phyloP scores from a whole-genome alignment of 2,797 vertebrate species.

The Chrysocyon brachyurus region DNA sequence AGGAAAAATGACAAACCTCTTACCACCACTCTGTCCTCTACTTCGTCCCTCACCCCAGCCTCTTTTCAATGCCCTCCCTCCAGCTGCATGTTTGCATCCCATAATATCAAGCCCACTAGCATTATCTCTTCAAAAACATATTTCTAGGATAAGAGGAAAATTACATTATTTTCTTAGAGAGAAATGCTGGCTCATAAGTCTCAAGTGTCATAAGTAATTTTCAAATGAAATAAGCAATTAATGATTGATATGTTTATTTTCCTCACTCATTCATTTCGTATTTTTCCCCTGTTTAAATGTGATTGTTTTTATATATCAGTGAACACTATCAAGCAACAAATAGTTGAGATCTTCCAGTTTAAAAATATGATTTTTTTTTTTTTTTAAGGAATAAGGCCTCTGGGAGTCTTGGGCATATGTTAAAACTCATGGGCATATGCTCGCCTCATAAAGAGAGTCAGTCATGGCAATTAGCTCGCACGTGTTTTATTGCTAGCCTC shows the following conservation, averaged over 20 bases:
- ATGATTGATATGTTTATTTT: neutral
- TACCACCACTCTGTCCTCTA: neutral
- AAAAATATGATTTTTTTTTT: neutral
- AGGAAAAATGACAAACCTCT: neutral
- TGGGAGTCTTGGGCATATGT: neutral
- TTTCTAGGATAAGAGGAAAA: neutral
- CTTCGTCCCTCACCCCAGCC: too few species aligned
- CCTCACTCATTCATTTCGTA: neutral
- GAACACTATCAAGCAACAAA: neutral
- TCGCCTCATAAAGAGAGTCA: neutral
- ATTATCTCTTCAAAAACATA: neutral
- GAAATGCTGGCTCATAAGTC: neutral
- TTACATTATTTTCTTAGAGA: neutral
- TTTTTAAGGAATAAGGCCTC: neutral
- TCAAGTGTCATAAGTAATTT: neutral
- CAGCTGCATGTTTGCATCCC: neutral
- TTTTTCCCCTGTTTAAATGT: neutral
- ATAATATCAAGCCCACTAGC: neutral
- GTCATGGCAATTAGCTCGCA: neutral
- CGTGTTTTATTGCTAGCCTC: neutral
- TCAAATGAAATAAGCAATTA: neutral
- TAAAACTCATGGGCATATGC: neutral
- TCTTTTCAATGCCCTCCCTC: neutral
- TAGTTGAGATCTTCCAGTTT: neutral
- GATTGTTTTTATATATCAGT: neutral